Evolutionary conservation across 2,113 vertebrate genomes (phyloP), one percentile per base, ranked within the genome.

Genomic region (Caloenas nicobarica): DNA sequence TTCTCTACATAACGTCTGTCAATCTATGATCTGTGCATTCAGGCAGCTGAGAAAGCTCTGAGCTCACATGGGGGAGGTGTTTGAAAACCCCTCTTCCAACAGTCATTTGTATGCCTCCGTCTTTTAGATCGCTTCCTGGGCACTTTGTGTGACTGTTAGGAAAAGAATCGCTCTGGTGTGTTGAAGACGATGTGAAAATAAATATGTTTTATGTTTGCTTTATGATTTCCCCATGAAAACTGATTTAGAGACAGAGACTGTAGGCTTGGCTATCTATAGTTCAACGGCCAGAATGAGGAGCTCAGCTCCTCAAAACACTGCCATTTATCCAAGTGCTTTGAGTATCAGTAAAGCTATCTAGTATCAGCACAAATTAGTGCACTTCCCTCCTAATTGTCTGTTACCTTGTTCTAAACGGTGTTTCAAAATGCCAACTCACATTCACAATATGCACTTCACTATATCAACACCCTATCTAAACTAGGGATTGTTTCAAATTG

Each of bases 1-100:
- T 38, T 83, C 60, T 40, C 3, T 8, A 53, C 48, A 48, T 83
- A 62, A 7, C 3, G 7, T 53, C 24, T 83, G 23, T 24, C 11
- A 44, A 9, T 31, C 22, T 24, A 40, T 16, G 5, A 5, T 54
- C 29, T 57, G 36, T 25, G 19, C 21, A 38, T 56, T 5, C 57
- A 12, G 17, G 31, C 56, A 82, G 9, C 9, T 82, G 51, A 68
- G 23, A 17, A 60, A 76, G 7, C 2, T 73, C 38, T 34, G 13
- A n/a, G 10, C 18, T 62, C 16, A 29, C 26, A 46, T 0, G 0
- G 3, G 46, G 9, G 13, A 81, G 7, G 3, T 0, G 1, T n/a
- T 54, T 64, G 50, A 70, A 81, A 34, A 50, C 2, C 5, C 2
- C 1, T 50, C 6, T 33, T 16, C 23, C 73, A 22, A 46, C 8